Percentiles rank a stretch among this genome's conserved stretches.
These are phyloP conservation scores for Leuciscus idus DNA, from an alignment of 2,113 vertebrate genomes.

Conservation along the genomic window DNA sequence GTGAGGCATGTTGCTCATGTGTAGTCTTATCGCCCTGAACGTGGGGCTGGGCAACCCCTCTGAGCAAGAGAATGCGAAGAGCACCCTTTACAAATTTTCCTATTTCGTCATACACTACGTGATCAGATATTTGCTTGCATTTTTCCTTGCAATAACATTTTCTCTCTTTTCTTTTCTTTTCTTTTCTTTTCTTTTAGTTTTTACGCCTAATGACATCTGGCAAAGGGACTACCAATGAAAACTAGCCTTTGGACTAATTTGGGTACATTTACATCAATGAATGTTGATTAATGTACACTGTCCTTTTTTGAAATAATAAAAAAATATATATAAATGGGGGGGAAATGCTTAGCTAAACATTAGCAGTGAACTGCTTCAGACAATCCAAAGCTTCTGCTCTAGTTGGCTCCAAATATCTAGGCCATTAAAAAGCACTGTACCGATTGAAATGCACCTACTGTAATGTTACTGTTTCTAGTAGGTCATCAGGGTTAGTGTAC, in stretches of 20 bases:
- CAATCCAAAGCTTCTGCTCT: neutral
- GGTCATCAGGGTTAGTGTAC: neutral
- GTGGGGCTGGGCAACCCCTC: slow-evolving; percentile 65
- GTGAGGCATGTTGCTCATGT: slow-evolving; percentile 65
- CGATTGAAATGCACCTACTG: neutral
- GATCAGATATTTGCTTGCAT: slow-evolving; percentile 18
- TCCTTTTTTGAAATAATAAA: too few species aligned
- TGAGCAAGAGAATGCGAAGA: slow-evolving; percentile 42
- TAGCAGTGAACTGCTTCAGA: neutral
- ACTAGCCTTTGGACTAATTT: too few species aligned
- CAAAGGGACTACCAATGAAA: too few species aligned
- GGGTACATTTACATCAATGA: too few species aligned
- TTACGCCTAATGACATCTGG: too few species aligned
- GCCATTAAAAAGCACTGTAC: neutral
- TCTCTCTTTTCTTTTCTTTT: too few species aligned
- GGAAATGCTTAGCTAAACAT: neutral
- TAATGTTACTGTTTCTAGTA: neutral
- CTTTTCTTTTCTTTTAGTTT: too few species aligned
- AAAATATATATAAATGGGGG: too few species aligned
- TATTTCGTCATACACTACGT: slow-evolving; percentile 31
- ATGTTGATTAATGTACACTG: too few species aligned
- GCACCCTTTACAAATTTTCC: slow-evolving; percentile 48
- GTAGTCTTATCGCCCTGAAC: slow-evolving; percentile 69
- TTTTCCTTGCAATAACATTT: neutral
- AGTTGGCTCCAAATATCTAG: neutral